phyloP scores from a whole-genome alignment of 2,888 invertebrate genomes.

The Sinotaia quadrata region DNA sequence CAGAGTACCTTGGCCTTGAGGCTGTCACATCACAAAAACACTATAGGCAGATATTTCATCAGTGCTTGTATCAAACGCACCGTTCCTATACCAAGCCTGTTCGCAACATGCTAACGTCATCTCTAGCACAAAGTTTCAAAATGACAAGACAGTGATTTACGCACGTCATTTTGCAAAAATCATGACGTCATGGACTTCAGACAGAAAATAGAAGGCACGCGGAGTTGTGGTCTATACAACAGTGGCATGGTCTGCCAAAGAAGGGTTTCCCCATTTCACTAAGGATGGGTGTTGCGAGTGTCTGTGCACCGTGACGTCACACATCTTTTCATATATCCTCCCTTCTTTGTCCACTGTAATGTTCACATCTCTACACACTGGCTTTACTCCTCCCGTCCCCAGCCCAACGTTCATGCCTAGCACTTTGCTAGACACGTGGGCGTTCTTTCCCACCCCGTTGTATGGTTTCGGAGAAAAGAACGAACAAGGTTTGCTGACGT shows the following conservation, averaged over 20 bases:
- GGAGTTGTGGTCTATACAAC: constrained; percentile 40
- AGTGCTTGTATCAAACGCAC: no score
- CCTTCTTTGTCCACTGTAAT: constrained; percentile 51
- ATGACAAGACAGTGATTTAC: no score
- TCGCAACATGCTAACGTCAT: no score
- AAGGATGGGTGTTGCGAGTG: constrained; percentile 44
- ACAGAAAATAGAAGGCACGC: neutral
- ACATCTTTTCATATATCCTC: constrained; percentile 38
- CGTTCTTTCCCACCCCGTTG: neutral
- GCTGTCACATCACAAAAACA: no score
- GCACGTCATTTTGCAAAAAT: no score
- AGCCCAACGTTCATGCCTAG: constrained; percentile 4
- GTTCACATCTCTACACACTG: constrained; percentile 45
- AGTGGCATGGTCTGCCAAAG: constrained; percentile 47
- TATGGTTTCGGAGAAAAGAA: neutral
- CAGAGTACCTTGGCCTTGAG: no score
- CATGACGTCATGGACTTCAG: neutral
- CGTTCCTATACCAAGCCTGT: no score
- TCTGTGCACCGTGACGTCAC: constrained; percentile 34
- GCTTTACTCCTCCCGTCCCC: neutral
- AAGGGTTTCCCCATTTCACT: constrained; percentile 51
- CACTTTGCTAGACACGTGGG: neutral
- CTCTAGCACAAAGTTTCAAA: no score
- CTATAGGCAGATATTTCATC: no score
- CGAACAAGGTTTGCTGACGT: constrained; percentile 29